Conservation (phyloP, 2,797 vertebrate genomes). For the Melanogrammus aeglefinus region DNA sequence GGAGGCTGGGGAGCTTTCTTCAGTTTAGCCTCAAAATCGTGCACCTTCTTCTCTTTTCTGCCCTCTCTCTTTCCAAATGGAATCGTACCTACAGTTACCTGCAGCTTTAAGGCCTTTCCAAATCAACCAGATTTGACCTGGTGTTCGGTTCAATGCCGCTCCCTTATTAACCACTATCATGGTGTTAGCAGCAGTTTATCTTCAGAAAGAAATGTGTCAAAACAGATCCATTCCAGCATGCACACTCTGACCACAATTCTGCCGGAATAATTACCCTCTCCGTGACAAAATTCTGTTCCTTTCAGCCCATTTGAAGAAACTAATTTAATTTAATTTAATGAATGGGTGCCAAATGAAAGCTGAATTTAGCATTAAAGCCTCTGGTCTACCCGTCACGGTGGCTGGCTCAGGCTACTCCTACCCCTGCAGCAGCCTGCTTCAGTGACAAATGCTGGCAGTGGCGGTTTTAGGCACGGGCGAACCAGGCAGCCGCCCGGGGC, state of each 20-base stretch:
- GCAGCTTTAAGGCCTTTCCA: neutral
- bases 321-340: neutral
- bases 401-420: neutral
- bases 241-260: neutral
- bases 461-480: too few relatives aligned
- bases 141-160: neutral
- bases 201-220: neutral
- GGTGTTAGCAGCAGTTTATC: neutral
- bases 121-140: neutral
- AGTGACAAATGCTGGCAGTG: neutral
- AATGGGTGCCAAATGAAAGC: constrained; percentile 2
- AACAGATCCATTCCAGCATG: neutral
- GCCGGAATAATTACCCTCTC: neutral
- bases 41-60: neutral
- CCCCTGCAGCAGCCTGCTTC: neutral
- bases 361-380: neutral
- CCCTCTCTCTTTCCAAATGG: neutral
- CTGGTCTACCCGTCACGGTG: neutral
- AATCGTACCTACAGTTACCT: neutral
- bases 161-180: neutral
- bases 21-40: neutral
- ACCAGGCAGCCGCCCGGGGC: too few relatives aligned
- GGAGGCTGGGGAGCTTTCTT: neutral
- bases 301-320: neutral
- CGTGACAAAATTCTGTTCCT: neutral